These are phyloP conservation scores for Entomobrya multifasciata DNA, from an alignment of 2,888 invertebrate genomes.

Conservation along the genomic window DNA sequence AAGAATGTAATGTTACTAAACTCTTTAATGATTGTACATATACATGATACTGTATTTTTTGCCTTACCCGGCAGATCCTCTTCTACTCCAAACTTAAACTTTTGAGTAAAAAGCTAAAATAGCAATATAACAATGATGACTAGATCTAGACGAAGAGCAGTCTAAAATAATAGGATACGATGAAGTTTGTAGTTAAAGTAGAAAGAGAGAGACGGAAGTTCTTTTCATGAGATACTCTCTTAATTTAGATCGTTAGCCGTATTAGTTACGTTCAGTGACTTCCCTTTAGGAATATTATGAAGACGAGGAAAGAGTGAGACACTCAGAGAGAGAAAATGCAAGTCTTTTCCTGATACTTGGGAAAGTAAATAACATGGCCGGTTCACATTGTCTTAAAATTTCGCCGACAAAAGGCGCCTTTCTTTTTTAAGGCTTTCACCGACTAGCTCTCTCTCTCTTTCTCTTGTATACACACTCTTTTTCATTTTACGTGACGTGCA, in stretches of 20 bases:
- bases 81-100: no score
- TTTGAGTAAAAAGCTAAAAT: no score
- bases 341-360: slow-evolving; percentile 10
- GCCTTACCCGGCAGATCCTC: neutral
- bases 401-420: slow-evolving; percentile 27
- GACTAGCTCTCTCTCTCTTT: neutral
- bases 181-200: slow-evolving; percentile 33
- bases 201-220: neutral
- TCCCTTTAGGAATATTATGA: slow-evolving; percentile 26
- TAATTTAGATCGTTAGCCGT: slow-evolving; percentile 65
- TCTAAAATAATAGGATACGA: slow-evolving; percentile 12
- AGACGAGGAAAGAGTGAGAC: slow-evolving; percentile 10
- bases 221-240: slow-evolving; percentile 49
- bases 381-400: slow-evolving; percentile 40
- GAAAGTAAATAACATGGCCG: slow-evolving; percentile 23
- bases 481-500: slow-evolving; percentile 6
- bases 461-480: no score
- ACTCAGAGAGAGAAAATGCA: neutral
- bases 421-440: slow-evolving; percentile 1
- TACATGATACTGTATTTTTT: slow-evolving; percentile 4
- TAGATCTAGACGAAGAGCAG: neutral
- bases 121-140: no score
- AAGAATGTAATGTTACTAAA: neutral
- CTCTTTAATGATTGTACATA: neutral
- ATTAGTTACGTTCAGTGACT: slow-evolving; percentile 59